phyloP scores from a whole-genome alignment of 2,888 invertebrate species.

The Chloroclysta siterata region DNA sequence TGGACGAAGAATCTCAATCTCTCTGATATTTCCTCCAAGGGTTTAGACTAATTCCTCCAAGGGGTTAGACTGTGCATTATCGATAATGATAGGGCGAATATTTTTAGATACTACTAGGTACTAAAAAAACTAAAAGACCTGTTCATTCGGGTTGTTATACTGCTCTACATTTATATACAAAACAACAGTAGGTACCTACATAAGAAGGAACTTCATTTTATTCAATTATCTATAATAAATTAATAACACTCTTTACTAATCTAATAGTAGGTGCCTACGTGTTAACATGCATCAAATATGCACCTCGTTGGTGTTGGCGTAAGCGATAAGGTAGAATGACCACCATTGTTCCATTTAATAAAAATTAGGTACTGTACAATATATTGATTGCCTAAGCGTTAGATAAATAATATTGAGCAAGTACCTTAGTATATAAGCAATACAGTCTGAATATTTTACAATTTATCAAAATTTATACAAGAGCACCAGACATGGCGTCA shows the following conservation, averaged over 20 bases:
- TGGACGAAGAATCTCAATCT: too few relatives aligned
- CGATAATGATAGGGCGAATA: too few relatives aligned
- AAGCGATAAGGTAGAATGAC: constrained; percentile 18
- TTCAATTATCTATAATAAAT: too few relatives aligned
- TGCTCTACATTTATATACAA: too few relatives aligned
- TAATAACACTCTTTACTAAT: background rate
- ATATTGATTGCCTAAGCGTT: constrained; percentile 21
- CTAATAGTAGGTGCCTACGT: background rate
- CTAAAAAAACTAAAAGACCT: too few relatives aligned
- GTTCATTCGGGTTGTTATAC: too few relatives aligned
- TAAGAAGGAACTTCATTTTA: too few relatives aligned
- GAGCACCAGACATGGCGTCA: constrained; percentile 31
- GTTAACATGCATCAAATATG: constrained; percentile 2
- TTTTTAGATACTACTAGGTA: too few relatives aligned
- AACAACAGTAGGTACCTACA: too few relatives aligned
- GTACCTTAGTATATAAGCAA: constrained; percentile 31
- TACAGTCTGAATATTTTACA: background rate
- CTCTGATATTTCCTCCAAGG: too few relatives aligned
- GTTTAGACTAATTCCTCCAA: too few relatives aligned
- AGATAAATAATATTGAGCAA: constrained; percentile 30
- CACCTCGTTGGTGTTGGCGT: background rate
- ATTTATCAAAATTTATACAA: constrained; percentile 14
- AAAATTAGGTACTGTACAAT: background rate
- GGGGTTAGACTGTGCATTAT: too few relatives aligned
- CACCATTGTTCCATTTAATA: constrained; percentile 22